Evolutionary conservation across 1,140 invertebrate species (phyloP).

Genomic region (Drusus annulatus): DNA sequence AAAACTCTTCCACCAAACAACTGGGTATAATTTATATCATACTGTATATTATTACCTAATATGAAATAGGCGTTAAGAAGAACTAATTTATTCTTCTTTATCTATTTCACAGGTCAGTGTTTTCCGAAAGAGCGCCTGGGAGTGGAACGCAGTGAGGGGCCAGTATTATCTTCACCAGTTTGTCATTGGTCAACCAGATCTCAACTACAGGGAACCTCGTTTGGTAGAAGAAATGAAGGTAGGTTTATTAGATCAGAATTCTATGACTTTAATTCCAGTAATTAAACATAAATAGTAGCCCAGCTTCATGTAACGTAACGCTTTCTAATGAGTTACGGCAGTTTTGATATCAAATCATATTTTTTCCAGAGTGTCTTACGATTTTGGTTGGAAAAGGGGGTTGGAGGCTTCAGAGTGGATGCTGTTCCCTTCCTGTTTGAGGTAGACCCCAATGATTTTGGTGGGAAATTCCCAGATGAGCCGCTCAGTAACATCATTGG

Average conservation of each 20-base stretch:
- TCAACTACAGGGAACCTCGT: conserved; percentile 78
- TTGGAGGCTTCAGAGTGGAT: conserved; percentile 84
- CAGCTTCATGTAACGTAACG: too few relatives aligned
- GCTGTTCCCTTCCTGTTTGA: conserved; percentile 76
- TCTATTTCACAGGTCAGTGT: conserved; percentile 70
- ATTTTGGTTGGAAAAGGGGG: conserved; percentile 83
- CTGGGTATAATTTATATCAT: conserved; percentile 75
- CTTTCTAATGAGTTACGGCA: too few relatives aligned
- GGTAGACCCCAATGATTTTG: conserved; percentile 65
- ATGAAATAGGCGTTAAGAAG: too few relatives aligned
- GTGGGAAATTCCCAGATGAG: conserved; percentile 72
- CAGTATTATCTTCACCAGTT: conserved; percentile 87
- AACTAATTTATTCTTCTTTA: too few relatives aligned
- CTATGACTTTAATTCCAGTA: too few relatives aligned
- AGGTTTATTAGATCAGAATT: conserved; percentile 18
- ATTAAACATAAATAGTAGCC: too few relatives aligned
- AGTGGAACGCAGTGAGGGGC: conserved; percentile 76
- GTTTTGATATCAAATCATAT: too few relatives aligned
- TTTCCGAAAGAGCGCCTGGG: conserved; percentile 82
- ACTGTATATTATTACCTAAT: too few relatives aligned
- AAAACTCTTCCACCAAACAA: conserved; percentile 75
- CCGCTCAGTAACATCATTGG: conserved; percentile 65
- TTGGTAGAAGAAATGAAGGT: conserved; percentile 79
- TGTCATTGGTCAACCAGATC: conserved; percentile 79
- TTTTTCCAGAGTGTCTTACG: conserved; percentile 75